Evolutionary conservation across 2,113 vertebrate genomes (phyloP).

Genomic region (Conger conger): DNA sequence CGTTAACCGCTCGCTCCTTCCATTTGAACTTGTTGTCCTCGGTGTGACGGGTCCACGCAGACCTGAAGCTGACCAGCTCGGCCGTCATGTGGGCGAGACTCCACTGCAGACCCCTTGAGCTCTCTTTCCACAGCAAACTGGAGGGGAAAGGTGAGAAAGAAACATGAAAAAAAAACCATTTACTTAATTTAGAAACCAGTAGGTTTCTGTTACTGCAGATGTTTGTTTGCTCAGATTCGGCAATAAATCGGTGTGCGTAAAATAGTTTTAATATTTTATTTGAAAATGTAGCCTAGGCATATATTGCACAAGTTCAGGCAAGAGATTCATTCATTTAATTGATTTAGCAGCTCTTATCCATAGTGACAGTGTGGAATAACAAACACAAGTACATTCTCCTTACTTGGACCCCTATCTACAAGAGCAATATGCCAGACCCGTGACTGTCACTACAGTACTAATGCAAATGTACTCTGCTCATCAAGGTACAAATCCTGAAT

Average conservation of each 20-base stretch:
- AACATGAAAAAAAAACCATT: not conserved
- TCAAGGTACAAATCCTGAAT: too few species aligned
- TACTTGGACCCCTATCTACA: too few species aligned
- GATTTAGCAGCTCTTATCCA: too few species aligned
- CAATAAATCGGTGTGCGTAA: too few species aligned
- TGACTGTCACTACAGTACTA: too few species aligned
- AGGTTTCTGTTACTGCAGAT: not conserved
- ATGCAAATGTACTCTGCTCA: too few species aligned
- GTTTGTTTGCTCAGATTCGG: not conserved
- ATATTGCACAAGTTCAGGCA: too few species aligned
- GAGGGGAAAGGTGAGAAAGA: not conserved
- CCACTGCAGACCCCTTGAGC: constrained; percentile 80
- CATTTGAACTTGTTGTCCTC: constrained; percentile 94
- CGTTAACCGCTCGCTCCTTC: constrained; percentile 84
- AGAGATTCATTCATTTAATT: too few species aligned
- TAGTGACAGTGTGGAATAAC: too few species aligned
- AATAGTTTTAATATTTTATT: not conserved
- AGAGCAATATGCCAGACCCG: too few species aligned
- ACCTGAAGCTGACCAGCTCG: constrained; percentile 84
- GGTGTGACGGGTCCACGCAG: constrained; percentile 84
- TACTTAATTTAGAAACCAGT: not conserved
- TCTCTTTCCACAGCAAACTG: constrained; percentile 85
- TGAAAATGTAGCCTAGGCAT: too few species aligned
- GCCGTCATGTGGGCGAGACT: constrained; percentile 84
- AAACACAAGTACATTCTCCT: too few species aligned